Evolutionary conservation across 2,113 vertebrate genomes (phyloP), one percentile per base, ranked within the genome.

Genomic region (Tyrannus savana): DNA sequence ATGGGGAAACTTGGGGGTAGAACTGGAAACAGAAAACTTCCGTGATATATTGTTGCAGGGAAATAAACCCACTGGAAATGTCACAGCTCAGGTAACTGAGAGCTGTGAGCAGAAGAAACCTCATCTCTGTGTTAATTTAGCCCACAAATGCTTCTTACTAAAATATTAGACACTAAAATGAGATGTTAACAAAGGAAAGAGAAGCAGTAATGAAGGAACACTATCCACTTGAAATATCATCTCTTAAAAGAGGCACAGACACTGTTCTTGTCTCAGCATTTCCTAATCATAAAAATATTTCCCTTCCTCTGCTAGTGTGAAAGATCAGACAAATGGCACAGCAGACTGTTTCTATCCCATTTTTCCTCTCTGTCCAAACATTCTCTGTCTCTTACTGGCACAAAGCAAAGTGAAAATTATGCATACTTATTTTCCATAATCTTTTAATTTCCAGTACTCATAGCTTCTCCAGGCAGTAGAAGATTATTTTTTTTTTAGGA

Each of bases 391-490:
- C 68, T 89, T 44, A 63, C 35, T 97, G 94, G 79, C 83, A 77
- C 68, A 93, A 84, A 92, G 76, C 47, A 90, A 96, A 95, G 93
- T 86, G 92, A 86, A 90, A 94, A 96, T 94, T 89, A 94, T 84
- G 41, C 22, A 0, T 39, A 42, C 87, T 82, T 76, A 55, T 88
- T 90, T 92, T 88, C 88, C 86, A 75, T 77, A 81, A 86, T 90
- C 25, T 60, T 96, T 94, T 94, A 68, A 84, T 96, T 84, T 90
- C n/a, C 39, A 49, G 60, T 75, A 60, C 58, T 90, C 28, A 3
- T 23, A 64, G 33, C 52, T 82, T 94, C 79, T 94, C 10, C 37
- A 86, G 72, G 85, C 82, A 85, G 47, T 23, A 71, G 33, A 67
- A 67, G 27, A 55, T 41, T 41, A 9, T 23, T 92, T 37, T 50